Percentiles rank a stretch among this genome's conserved stretches.
phyloP scores from a whole-genome alignment of 2,888 invertebrate species.

The Nephrotoma flavescens region DNA sequence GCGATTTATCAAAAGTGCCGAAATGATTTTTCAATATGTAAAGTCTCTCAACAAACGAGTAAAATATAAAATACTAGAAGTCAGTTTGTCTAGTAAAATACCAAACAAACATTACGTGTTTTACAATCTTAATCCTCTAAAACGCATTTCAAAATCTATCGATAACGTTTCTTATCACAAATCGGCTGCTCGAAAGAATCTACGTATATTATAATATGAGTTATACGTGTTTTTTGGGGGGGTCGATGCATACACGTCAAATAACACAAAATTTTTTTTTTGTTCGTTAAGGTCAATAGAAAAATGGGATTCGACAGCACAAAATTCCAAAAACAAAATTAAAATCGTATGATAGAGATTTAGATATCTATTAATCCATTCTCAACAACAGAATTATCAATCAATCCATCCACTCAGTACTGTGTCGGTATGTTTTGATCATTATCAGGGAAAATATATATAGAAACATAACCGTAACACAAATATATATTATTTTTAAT shows the following conservation, averaged over 20 bases:
- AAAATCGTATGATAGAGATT: background rate
- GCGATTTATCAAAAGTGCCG: no score
- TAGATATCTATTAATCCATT: background rate
- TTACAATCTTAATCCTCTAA: background rate
- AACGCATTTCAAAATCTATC: background rate
- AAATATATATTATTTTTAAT: background rate
- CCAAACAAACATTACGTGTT: background rate
- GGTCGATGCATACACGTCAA: background rate
- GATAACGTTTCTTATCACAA: background rate
- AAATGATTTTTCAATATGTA: no score
- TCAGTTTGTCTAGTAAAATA: background rate
- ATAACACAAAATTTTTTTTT: background rate
- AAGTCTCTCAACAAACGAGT: no score
- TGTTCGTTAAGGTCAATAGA: background rate
- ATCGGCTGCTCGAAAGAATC: background rate
- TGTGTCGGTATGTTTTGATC: background rate
- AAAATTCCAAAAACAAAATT: background rate
- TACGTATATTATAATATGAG: background rate
- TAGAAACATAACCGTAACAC: background rate
- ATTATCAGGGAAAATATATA: background rate
- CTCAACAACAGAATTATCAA: background rate
- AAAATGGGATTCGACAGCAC: background rate
- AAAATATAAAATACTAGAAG: background rate
- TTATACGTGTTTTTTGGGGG: background rate
- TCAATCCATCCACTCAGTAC: background rate